Evolutionary conservation across 2,888 invertebrate species (phyloP).

Genomic region (Coelopa pilipes): DNA sequence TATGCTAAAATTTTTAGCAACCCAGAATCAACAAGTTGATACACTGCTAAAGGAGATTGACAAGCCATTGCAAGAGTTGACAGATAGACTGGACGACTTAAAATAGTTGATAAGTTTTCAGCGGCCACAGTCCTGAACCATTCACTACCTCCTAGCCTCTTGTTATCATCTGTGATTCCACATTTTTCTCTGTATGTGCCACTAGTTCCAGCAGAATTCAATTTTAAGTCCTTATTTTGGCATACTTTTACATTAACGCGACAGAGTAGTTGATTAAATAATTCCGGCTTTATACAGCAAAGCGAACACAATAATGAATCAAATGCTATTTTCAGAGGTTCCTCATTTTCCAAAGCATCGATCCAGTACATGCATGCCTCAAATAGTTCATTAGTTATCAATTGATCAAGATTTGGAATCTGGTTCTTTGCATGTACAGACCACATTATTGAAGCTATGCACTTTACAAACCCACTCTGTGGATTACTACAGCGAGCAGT

Average conservation of each 20-base stretch:
- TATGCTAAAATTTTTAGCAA: slow-evolving; percentile 74
- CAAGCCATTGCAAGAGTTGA: slow-evolving; percentile 83
- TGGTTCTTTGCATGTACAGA: slow-evolving; percentile 74
- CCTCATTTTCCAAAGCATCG: slow-evolving; percentile 74
- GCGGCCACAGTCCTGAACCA: slow-evolving; percentile 73
- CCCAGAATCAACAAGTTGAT: slow-evolving; percentile 80
- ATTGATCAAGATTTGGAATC: slow-evolving; percentile 73
- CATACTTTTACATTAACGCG: slow-evolving; percentile 73
- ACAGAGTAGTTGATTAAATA: slow-evolving; percentile 79
- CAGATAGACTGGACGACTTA: slow-evolving; percentile 74
- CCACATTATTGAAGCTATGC: slow-evolving; percentile 85
- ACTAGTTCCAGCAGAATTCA: slow-evolving; percentile 36
- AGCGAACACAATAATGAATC: slow-evolving; percentile 87
- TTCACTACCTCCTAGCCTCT: slow-evolving; percentile 69
- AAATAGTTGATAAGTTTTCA: slow-evolving; percentile 70
- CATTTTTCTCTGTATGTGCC: no score
- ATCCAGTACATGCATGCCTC: slow-evolving; percentile 83
- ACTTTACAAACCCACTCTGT: slow-evolving; percentile 73
- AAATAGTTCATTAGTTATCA: slow-evolving; percentile 81
- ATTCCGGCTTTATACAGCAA: slow-evolving; percentile 83
- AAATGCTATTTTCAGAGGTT: slow-evolving; percentile 83
- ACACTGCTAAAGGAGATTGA: slow-evolving; percentile 81
- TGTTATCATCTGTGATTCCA: slow-evolving; percentile 79
- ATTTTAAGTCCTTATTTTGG: slow-evolving; percentile 32
- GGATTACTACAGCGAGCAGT: slow-evolving; percentile 63